phyloP scores from a whole-genome alignment of 2,113 vertebrate genomes.

The Gallinago jamesoni region DNA sequence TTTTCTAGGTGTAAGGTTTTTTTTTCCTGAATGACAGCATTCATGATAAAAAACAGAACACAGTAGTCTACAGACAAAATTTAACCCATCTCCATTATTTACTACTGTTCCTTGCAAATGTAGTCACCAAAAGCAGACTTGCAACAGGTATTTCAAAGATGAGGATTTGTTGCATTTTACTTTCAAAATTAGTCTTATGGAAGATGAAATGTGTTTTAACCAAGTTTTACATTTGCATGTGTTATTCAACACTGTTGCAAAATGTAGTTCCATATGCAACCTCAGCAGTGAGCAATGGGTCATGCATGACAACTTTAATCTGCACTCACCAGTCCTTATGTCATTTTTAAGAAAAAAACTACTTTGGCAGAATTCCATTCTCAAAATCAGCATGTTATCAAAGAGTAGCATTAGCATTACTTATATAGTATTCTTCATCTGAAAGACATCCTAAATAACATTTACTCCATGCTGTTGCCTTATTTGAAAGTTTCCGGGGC shows the following conservation, averaged over 20 bases:
- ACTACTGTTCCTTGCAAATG: background rate
- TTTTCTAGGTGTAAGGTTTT: background rate
- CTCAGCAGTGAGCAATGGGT: constrained; percentile 32
- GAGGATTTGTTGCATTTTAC: background rate
- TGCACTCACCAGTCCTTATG: background rate
- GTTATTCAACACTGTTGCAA: background rate
- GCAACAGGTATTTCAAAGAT: background rate
- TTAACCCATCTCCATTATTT: constrained; percentile 11
- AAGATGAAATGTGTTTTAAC: background rate
- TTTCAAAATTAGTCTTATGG: background rate
- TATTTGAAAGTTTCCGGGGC: background rate
- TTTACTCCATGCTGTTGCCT: background rate
- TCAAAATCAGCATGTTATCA: constrained; percentile 27
- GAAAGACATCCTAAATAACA: constrained; percentile 15
- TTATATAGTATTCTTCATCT: background rate
- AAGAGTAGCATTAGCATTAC: background rate
- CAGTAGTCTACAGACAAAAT: background rate
- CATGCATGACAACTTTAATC: background rate
- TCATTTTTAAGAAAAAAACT: constrained; percentile 5
- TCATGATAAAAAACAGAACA: constrained; percentile 20
- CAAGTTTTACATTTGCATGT: background rate
- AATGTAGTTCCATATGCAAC: background rate
- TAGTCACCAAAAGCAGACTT: background rate
- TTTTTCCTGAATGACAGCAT: background rate
- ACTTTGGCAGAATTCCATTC: constrained; percentile 16